Conservation (phyloP, 1,140 invertebrate species). For the Eciton burchellii region DNA sequence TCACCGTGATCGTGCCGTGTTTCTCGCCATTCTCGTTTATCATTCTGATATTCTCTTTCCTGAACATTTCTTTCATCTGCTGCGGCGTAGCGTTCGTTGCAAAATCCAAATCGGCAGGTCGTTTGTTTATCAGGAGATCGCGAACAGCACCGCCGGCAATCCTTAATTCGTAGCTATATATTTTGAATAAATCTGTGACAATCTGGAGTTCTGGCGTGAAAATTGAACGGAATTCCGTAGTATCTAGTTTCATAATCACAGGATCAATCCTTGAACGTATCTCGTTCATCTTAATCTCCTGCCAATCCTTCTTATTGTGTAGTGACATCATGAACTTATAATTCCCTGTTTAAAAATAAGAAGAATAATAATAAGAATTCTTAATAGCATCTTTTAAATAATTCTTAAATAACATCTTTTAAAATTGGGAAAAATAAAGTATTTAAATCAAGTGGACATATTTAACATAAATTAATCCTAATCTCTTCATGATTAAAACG, state of each 20-base stretch:
- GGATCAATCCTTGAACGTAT: slow-evolving; percentile 87
- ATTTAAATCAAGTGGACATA: too few species aligned
- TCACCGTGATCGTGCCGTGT: slow-evolving; percentile 97
- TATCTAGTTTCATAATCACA: slow-evolving; percentile 89
- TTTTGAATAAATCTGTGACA: slow-evolving; percentile 91
- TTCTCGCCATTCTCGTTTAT: slow-evolving; percentile 97
- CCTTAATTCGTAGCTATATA: slow-evolving; percentile 94
- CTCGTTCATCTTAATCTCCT: slow-evolving; percentile 65
- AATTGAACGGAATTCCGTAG: slow-evolving; percentile 91
- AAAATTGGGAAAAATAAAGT: too few species aligned
- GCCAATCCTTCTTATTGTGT: slow-evolving; percentile 68
- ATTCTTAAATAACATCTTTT: too few species aligned
- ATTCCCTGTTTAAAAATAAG: slow-evolving; percentile 24
- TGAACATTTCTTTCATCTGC: slow-evolving; percentile 98
- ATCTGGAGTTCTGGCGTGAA: slow-evolving; percentile 92
- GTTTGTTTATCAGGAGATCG: slow-evolving; percentile 94
- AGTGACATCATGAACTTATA: background rate
- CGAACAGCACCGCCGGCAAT: slow-evolving; percentile 98
- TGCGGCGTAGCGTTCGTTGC: slow-evolving; percentile 98
- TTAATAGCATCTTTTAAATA: too few species aligned
- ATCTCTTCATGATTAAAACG: too few species aligned
- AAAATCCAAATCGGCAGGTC: slow-evolving; percentile 98
- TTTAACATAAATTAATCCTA: too few species aligned
- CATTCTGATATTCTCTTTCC: slow-evolving; percentile 93
- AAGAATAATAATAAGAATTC: background rate